Evolutionary conservation across 1,140 invertebrate genomes (phyloP).

Genomic region (Pseudobourletiella spinata): DNA sequence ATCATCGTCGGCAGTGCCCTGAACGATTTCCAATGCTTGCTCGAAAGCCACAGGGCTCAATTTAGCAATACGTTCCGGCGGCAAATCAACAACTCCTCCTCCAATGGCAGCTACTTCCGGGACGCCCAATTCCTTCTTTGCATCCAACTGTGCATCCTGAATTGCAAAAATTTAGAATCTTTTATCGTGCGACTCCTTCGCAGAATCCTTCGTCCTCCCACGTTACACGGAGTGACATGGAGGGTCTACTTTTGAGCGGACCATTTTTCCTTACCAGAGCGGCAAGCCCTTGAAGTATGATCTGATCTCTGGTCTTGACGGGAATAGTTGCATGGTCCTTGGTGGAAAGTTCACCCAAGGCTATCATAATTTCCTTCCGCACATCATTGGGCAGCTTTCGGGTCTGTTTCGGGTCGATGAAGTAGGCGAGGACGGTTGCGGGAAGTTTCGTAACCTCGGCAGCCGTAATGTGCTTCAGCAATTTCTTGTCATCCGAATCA

Average conservation of each 20-base stretch:
- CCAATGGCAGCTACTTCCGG: constrained; percentile 31
- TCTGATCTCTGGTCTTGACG: constrained; percentile 27
- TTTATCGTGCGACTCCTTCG: too few relatives aligned
- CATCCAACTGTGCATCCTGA: constrained; percentile 5
- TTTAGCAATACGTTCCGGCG: constrained; percentile 20
- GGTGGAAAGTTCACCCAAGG: constrained; percentile 28
- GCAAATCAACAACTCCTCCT: constrained; percentile 23
- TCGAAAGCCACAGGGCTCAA: constrained; percentile 33
- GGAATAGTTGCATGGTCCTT: constrained; percentile 32
- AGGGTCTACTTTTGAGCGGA: too few relatives aligned
- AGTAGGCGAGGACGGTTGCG: constrained; percentile 31
- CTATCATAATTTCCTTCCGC: constrained; percentile 34
- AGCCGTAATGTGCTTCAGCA: constrained; percentile 30
- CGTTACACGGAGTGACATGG: too few relatives aligned
- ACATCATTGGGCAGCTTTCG: constrained; percentile 22
- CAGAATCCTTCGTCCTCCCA: too few relatives aligned
- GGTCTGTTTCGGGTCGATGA: constrained; percentile 29
- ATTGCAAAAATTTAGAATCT: not conserved
- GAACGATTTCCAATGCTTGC: constrained; percentile 25
- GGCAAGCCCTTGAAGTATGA: constrained; percentile 31
- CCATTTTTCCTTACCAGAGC: constrained; percentile 25
- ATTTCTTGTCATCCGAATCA: constrained; percentile 27
- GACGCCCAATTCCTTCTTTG: constrained; percentile 16
- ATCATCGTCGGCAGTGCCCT: constrained; percentile 33
- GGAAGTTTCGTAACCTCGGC: constrained; percentile 31